A percentile compares a stretch with the other conserved stretches of the same genome.
Evolutionary conservation across 2,797 vertebrate species (phyloP).

Genomic region (Helarctos malayanus): DNA sequence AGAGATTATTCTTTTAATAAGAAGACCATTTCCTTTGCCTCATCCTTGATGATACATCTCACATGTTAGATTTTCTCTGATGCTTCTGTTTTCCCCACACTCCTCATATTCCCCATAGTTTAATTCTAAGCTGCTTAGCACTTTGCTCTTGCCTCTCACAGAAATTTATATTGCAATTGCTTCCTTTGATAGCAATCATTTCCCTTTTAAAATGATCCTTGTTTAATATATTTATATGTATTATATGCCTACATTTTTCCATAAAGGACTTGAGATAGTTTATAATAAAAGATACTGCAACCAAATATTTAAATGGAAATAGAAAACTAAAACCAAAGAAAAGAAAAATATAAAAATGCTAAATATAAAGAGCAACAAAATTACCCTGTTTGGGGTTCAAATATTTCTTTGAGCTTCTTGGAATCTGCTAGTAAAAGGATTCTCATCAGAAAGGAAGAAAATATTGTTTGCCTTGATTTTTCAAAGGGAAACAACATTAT

Average conservation of each 20-base stretch:
- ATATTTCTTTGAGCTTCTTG: conserved; percentile 48
- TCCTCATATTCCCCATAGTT: neutral
- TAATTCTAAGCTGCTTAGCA: neutral
- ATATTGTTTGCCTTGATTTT: neutral
- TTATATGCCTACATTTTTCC: neutral
- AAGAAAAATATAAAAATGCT: neutral
- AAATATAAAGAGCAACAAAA: conserved; percentile 3
- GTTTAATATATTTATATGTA: neutral
- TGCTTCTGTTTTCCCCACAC: neutral
- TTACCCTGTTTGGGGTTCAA: neutral
- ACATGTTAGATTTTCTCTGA: neutral
- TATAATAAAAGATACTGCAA: conserved; percentile 21
- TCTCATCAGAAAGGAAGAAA: conserved; percentile 16
- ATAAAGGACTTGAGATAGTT: neutral
- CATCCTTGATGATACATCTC: neutral
- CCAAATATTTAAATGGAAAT: conserved; percentile 57
- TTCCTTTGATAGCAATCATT: conserved; percentile 5
- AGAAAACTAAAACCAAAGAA: conserved; percentile 34
- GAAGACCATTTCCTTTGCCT: neutral
- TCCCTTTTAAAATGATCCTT: conserved; percentile 23
- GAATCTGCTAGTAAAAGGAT: conserved; percentile 2
- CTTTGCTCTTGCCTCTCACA: neutral
- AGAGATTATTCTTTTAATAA: neutral
- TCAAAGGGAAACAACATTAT: conserved; percentile 24
- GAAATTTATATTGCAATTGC: neutral